Conservation (phyloP, 2,888 invertebrate genomes). For the Pammene fasciana region DNA sequence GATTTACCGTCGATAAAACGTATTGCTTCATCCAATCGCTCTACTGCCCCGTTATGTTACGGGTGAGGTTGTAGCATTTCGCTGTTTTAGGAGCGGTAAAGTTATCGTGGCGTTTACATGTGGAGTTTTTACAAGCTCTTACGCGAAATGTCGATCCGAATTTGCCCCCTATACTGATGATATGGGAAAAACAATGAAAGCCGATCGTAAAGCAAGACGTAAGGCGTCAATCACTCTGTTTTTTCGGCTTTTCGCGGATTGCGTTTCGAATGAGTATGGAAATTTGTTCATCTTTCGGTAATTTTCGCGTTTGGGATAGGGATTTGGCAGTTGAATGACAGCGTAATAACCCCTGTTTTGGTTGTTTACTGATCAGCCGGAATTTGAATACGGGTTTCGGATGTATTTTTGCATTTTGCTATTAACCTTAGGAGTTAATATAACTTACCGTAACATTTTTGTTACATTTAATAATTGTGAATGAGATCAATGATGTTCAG, state of each 20-base stretch:
- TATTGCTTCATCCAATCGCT: conserved; percentile 42
- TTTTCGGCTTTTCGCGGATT: conserved; percentile 36
- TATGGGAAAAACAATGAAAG: conserved; percentile 73
- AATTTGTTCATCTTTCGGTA: conserved; percentile 38
- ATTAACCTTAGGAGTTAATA: conserved; percentile 15
- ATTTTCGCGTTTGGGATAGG: conserved; percentile 37
- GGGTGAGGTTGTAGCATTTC: conserved; percentile 46
- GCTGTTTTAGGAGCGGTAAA: conserved; percentile 34
- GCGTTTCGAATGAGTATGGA: conserved; percentile 39
- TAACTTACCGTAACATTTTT: not conserved
- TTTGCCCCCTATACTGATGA: conserved; percentile 65
- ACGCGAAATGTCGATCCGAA: conserved; percentile 80
- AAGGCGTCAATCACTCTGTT: conserved; percentile 39
- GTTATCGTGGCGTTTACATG: conserved; percentile 54
- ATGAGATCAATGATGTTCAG: too few species aligned
- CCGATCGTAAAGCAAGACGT: conserved; percentile 43
- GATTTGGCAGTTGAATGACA: conserved; percentile 38
- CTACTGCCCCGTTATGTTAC: conserved; percentile 45
- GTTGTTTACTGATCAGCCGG: conserved; percentile 32
- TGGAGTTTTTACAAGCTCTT: conserved; percentile 80
- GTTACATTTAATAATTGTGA: too few species aligned
- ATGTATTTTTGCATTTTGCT: conserved; percentile 21
- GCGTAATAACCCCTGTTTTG: conserved; percentile 31
- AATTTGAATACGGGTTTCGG: conserved; percentile 29
- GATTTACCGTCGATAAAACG: conserved; percentile 61